Base-by-base conservation (phyloP, 2,113 vertebrate species). In the Leiothrix lutea region DNA sequence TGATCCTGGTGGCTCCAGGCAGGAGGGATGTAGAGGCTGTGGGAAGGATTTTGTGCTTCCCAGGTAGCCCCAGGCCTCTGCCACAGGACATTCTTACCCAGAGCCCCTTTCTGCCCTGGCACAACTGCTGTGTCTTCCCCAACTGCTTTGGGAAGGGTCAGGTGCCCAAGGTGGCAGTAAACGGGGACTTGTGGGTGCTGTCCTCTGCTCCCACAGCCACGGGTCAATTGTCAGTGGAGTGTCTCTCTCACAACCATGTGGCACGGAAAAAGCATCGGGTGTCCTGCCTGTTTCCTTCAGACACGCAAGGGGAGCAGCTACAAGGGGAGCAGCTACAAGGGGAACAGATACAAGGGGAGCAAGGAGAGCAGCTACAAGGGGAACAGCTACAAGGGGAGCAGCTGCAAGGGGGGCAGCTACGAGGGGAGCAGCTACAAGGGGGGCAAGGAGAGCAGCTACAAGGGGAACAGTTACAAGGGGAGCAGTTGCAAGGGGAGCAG, bases 81-180 rank as follows among this genome's bases (percentile, higher is more conserved):
- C 5, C 0, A 1, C 33, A 47, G 23, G 16, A 38, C 6, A 17
- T 21, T 6, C 10, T 36, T 61, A 53, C 74, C 20, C 53, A 15
- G 28, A 0, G 0, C 21, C 60, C 26, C 47, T 44, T 60, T 53
- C 31, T 22, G 61, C 29, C 12, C 13, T 7, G 38, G 47, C 45
- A 51, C 7, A 5, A 5, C 14, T 2, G 20, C 58, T 28, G 28
- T 1, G 0, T 16, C n/a, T 57, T 50, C 69, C 51, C 23, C 21
- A 17, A 38, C 15, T 18, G 64, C 45, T 80, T 44, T 24, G 45
- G 78, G 12, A 38, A 17, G 47, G 28, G 2, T 1, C 23, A 14
- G 44, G 14, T 5, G 33, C 9, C 11, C 51, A 33, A 0, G 0
- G 6, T 1, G 40, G n/a, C 47, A 58, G 22, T 4, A 11, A 66